Base-by-base conservation (phyloP, 2,113 vertebrate genomes). In the Planiliza haematocheilus region DNA sequence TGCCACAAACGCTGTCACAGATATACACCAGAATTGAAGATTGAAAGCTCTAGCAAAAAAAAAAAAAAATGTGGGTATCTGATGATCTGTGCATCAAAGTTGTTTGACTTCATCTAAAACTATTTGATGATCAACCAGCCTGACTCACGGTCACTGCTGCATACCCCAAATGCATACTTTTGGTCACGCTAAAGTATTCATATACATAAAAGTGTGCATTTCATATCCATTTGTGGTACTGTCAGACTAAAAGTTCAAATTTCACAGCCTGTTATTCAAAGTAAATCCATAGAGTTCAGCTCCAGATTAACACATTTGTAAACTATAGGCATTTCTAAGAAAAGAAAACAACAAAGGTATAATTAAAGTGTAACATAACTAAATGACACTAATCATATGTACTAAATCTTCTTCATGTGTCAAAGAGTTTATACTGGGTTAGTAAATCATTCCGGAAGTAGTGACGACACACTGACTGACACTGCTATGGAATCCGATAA, bases 181-280 rank as follows among this genome's bases (percentile, higher is more conserved):
- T 45, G 43, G 21, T 37, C 38, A 71, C 17, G 11, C 16, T 8
- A 69, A 34, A 48, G 42, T 20, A 50, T 59, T 24, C 3, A 48
- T 57, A 62, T 58, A 66, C 45, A 51, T 18, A n/a, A n/a, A n/a
- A 18, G 52, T 11, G 38, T 51, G 71, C 59, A 79, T 74, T 77
- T 79, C 34, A 66, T 48, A 80, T 68, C 50, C 41, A 70, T 79
- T 53, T 71, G 43, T 68, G 66, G 43, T 50, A 66, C 74, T 74
- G 69, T 52, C 21, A 85, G 65, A 80, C 70, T 81, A 61, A 65
- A 75, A 24, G 16, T 48, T 68, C 18, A 81, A 77, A 78, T 85
- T 69, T 74, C 30, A 59, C 65, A 24, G 30, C 41, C 42, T 36
- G 12, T 36, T 30, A 45, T 71, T 71, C 52, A 61, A 69, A 61